Conservation (phyloP, 2,113 vertebrate species). For the Dasyornis broadbenti region DNA sequence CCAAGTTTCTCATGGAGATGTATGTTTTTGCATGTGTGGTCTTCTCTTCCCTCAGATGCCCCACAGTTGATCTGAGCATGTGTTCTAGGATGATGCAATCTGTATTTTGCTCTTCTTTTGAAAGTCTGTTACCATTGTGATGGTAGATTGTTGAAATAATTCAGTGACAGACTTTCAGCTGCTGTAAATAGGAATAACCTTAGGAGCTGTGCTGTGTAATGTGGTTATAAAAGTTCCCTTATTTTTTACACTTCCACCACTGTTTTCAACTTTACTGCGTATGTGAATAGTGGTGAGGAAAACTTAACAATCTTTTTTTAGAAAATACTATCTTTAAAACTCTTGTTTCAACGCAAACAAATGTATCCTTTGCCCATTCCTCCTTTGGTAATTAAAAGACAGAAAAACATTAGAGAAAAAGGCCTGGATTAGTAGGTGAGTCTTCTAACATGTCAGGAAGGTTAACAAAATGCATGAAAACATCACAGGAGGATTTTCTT, state of each 20-base stretch:
- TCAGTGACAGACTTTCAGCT: not conserved
- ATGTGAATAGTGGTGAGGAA: not conserved
- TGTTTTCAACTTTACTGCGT: not conserved
- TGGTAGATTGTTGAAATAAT: not conserved
- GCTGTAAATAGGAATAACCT: not conserved
- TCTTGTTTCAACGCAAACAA: not conserved
- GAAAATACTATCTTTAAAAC: not conserved
- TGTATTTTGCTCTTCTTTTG: not conserved
- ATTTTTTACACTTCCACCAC: not conserved
- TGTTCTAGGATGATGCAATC: not conserved
- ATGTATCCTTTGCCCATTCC: not conserved
- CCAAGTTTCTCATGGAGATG: not conserved
- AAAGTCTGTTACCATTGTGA: not conserved
- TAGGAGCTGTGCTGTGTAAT: not conserved
- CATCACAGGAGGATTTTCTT: not conserved
- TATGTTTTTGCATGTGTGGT: not conserved
- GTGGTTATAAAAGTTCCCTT: not conserved
- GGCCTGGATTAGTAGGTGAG: not conserved
- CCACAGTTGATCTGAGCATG: fast-evolving
- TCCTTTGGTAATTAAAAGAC: not conserved
- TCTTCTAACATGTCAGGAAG: not conserved
- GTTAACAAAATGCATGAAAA: not conserved
- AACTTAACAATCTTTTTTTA: not conserved
- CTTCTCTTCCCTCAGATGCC: not conserved
- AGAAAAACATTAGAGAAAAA: no score